phyloP scores from a whole-genome alignment of 2,797 vertebrate species.

The Tadarida brasiliensis region DNA sequence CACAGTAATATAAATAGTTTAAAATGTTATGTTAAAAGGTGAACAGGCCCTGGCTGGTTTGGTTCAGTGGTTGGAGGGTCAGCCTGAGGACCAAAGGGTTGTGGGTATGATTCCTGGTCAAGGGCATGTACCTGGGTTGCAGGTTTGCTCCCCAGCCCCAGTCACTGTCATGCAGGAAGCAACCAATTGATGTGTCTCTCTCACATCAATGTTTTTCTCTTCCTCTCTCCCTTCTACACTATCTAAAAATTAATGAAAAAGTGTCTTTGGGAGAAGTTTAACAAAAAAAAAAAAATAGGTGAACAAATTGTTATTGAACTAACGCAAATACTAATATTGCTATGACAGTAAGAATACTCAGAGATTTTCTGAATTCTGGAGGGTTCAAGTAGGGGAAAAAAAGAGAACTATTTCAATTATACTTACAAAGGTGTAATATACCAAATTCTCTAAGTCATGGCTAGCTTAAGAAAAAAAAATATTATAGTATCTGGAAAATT shows the following conservation, averaged over 20 bases:
- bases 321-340: background rate
- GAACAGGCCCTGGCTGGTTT: background rate
- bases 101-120: too few species aligned
- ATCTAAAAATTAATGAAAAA: too few species aligned
- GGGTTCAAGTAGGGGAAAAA: background rate
- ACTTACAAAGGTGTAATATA: background rate
- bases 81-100: too few species aligned
- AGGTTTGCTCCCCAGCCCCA: too few species aligned
- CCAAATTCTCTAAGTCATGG: background rate
- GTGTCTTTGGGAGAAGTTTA: too few species aligned
- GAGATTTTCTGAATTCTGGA: background rate
- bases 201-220: too few species aligned
- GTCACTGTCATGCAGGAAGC: too few species aligned
- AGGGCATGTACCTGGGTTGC: too few species aligned
- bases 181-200: too few species aligned
- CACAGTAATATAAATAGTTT: background rate
- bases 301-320: background rate
- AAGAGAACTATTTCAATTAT: background rate
- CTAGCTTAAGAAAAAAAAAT: background rate
- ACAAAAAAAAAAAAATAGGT: too few species aligned
- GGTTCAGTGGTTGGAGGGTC: too few species aligned
- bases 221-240: too few species aligned
- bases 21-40: background rate
- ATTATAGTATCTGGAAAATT: background rate
- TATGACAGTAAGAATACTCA: background rate